Conservation (phyloP, 2,113 vertebrate genomes). For the Piprites chloris region DNA sequence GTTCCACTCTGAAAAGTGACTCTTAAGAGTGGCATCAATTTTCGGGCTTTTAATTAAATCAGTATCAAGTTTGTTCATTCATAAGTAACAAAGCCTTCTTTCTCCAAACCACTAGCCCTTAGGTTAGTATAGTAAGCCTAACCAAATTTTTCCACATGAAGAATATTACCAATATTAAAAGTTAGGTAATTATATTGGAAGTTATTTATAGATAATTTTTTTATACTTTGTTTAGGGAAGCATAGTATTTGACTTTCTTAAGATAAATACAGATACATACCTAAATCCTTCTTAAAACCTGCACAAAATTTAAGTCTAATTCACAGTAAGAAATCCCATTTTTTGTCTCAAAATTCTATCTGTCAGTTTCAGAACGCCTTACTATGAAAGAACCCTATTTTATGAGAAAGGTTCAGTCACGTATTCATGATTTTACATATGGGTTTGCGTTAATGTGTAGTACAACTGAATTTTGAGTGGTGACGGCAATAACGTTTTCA, state of each 20-base stretch:
- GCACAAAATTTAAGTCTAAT: background rate
- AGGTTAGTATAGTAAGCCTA: background rate
- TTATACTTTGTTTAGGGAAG: background rate
- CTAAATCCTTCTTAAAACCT: background rate
- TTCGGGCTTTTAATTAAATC: constrained; percentile 40
- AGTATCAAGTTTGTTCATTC: constrained; percentile 6
- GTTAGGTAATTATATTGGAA: background rate
- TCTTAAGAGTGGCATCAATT: background rate
- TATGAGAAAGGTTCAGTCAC: background rate
- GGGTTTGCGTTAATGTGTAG: background rate
- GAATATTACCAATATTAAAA: background rate
- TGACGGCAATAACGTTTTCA: background rate
- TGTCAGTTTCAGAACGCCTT: background rate
- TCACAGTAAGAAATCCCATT: background rate
- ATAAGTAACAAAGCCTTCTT: constrained; percentile 38
- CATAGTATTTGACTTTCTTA: background rate
- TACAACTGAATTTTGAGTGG: background rate
- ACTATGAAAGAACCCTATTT: background rate
- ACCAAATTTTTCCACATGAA: background rate
- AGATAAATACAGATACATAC: background rate
- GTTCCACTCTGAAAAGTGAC: constrained; percentile 21
- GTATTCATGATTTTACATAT: background rate
- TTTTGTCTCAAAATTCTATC: background rate
- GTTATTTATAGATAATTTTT: background rate
- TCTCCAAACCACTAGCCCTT: background rate